These are phyloP conservation scores for Nyctibius bracteatus DNA, from an alignment of 2,113 vertebrate genomes.

Conservation along the genomic window DNA sequence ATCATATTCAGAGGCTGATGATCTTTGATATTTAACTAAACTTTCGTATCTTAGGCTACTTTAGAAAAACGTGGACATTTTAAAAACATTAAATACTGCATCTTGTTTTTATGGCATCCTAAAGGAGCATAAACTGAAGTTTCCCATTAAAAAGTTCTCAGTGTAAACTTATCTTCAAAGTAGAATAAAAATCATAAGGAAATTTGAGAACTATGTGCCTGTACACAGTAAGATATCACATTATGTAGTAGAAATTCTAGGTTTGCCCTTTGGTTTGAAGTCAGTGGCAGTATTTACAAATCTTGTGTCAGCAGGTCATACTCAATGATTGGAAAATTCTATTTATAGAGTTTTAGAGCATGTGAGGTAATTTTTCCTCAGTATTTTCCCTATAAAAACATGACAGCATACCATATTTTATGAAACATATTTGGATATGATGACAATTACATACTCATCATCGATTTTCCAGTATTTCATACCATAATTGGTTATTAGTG, in stretches of 20 bases:
- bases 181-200: background rate
- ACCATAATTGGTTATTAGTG: background rate
- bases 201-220: background rate
- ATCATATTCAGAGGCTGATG: background rate
- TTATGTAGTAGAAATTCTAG: background rate
- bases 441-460: background rate
- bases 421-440: background rate
- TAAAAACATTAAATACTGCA: background rate
- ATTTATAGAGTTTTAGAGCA: background rate
- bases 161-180: background rate
- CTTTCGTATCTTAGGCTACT: background rate
- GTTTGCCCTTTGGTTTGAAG: background rate
- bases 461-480: background rate
- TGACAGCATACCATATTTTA: background rate
- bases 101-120: background rate
- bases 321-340: background rate
- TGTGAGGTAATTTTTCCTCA: background rate
- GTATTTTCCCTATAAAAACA: background rate
- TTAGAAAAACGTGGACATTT: background rate
- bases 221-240: background rate
- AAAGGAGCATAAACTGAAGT: background rate
- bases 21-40: background rate
- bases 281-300: background rate
- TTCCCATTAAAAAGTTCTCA: background rate
- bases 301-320: background rate